Conservation (phyloP, 2,888 invertebrate genomes). For the Tenthredo livida region DNA sequence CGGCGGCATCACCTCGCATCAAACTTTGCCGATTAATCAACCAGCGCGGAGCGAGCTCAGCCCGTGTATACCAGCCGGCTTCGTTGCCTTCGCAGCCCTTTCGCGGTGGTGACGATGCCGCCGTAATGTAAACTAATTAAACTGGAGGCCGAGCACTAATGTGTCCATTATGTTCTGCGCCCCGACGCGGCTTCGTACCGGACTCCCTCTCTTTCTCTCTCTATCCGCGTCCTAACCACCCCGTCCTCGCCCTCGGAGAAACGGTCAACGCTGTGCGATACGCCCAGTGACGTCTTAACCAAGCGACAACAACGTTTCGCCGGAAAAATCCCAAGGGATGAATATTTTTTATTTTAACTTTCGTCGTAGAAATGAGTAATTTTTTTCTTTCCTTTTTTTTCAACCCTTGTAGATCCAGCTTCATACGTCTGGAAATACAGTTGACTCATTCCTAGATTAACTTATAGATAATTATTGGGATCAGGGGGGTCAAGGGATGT, state of each 20-base stretch:
- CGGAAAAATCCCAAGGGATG: background rate
- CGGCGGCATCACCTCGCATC: conserved; percentile 75
- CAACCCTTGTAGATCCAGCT: background rate
- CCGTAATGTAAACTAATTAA: conserved; percentile 77
- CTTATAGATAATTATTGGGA: background rate
- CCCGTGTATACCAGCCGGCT: conserved; percentile 42
- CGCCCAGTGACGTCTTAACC: conserved; percentile 44
- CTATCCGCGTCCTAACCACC: conserved; percentile 56
- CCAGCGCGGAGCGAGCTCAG: conserved; percentile 57
- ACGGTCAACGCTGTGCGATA: conserved; percentile 24
- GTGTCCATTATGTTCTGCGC: conserved; percentile 75
- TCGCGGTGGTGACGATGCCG: conserved; percentile 73
- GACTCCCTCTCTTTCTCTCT: conserved; percentile 63
- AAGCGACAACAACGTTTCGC: background rate
- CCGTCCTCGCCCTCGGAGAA: conserved; percentile 37
- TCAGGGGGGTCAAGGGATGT: background rate
- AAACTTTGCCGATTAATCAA: conserved; percentile 77
- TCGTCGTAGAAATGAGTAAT: background rate
- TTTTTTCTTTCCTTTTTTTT: background rate
- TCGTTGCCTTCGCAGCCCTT: conserved; percentile 59
- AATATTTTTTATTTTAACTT: conserved; percentile 5
- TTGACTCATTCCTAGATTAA: background rate
- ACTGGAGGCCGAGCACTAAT: conserved; percentile 75
- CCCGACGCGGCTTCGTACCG: conserved; percentile 65
- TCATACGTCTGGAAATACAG: background rate